phyloP scores from a whole-genome alignment of 2,113 vertebrate genomes.

The Cettia cetti region DNA sequence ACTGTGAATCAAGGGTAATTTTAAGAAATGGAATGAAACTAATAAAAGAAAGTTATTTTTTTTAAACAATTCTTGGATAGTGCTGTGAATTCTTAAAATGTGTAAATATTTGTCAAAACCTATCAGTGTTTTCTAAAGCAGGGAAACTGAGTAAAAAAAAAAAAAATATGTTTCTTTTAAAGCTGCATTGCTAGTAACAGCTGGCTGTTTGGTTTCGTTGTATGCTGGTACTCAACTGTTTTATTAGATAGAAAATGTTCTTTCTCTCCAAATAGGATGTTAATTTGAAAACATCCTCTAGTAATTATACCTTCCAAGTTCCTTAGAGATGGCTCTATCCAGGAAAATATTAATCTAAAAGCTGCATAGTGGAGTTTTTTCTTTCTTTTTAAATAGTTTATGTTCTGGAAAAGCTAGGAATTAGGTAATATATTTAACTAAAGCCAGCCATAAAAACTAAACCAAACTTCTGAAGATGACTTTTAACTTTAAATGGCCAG shows the following conservation, averaged over 20 bases:
- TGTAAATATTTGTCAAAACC: not conserved
- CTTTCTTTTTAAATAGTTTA: not conserved
- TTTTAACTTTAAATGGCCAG: not conserved
- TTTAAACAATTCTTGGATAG: not conserved
- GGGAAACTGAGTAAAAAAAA: not conserved
- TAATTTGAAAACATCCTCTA: not conserved
- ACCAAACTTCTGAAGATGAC: not conserved
- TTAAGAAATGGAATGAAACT: not conserved
- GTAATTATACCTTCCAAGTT: not conserved
- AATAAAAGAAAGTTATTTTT: not conserved
- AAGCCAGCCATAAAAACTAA: not conserved
- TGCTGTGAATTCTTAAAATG: not conserved
- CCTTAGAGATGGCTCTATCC: not conserved
- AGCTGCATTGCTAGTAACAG: not conserved
- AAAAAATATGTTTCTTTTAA: not conserved
- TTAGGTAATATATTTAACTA: not conserved
- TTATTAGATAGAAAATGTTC: not conserved
- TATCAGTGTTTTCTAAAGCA: not conserved
- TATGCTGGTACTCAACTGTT: not conserved
- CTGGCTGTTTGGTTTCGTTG: not conserved
- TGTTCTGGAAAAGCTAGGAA: not conserved
- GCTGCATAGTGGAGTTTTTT: not conserved
- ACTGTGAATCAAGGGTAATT: not conserved
- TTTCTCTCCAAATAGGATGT: not conserved
- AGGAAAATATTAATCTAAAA: not conserved